Evolutionary conservation across 2,113 vertebrate genomes (phyloP), one percentile per base, ranked within the genome.

Genomic region (Nycticryphes semicollaris): DNA sequence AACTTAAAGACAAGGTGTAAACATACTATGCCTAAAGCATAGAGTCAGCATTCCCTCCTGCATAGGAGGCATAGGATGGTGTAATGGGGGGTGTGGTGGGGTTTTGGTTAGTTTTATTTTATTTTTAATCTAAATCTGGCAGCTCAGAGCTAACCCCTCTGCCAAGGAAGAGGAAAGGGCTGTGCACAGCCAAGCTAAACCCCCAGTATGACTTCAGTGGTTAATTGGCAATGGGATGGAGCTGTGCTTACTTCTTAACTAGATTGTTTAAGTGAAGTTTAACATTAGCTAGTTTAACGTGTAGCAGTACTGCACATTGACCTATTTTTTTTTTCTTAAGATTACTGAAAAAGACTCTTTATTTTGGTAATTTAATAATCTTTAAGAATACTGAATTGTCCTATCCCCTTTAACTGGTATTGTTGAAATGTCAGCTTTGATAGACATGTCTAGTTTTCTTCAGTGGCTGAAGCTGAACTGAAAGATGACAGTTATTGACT

Each of bases 401-500:
- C 35, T 59, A 10, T 64, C 35, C n/a, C 10, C 31, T 79, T 48
- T 59, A 74, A 31, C 33, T 27, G 23, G 23, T 41, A 15, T 23
- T 63, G 51, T 48, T 88, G 83, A 80, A 81, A 48, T 21, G 7
- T 86, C 79, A 84, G 43, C 3, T 5, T 69, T 93, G 81, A 83
- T 53, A 87, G 57, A 62, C 82, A 13, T 1, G 1, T 62, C 72
- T 87, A 17, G 50, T 87, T 93, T 88, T 74, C 54, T 88, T 92
- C 66, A 53, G 9, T 77, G 39, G 45, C 37, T 95, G 93, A 74
- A 62, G 89, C n/a, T 84, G 48, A 78, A 53, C 76, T 43, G 53
- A 87, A 64, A 48, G 17, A 33, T 90, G 92, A 89, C 80, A 84
- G 90, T 56, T 92, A 90, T 2, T 87, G 73, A 89, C 69, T 96